A percentile compares a stretch with the other conserved stretches of the same genome.
phyloP scores from a whole-genome alignment of 2,888 invertebrate species.

The Neoaliturus tenellus region DNA sequence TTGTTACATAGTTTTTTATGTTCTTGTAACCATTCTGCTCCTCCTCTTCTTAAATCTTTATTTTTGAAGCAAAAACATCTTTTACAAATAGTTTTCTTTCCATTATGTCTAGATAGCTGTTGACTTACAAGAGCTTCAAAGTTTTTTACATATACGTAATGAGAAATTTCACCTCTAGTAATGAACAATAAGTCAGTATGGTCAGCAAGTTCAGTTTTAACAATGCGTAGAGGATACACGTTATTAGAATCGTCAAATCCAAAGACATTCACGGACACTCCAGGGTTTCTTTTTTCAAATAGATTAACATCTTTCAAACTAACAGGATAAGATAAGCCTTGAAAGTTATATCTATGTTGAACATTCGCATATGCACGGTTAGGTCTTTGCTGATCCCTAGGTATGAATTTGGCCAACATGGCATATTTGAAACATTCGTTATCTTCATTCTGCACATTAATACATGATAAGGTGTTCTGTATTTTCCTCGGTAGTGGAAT shows the following conservation, averaged over 20 bases:
- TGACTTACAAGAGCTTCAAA: background rate
- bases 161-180: background rate
- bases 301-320: background rate
- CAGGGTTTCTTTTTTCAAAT: slow-evolving; percentile 9
- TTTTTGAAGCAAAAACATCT: background rate
- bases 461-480: background rate
- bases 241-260: background rate
- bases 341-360: background rate
- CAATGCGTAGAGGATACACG: background rate
- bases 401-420: background rate
- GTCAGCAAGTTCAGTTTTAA: background rate
- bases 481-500: background rate
- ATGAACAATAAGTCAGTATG: background rate
- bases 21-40: background rate
- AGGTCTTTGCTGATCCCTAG: background rate
- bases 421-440: slow-evolving; percentile 28
- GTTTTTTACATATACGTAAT: slow-evolving; percentile 16
- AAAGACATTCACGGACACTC: background rate
- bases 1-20: background rate
- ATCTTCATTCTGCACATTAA: slow-evolving; percentile 6
- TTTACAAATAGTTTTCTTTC: background rate
- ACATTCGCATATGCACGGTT: background rate
- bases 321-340: slow-evolving; percentile 1
- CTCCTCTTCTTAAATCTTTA: background rate
- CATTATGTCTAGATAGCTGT: background rate